Conservation (phyloP, 2,113 vertebrate species). For the Polypterus bichir region DNA sequence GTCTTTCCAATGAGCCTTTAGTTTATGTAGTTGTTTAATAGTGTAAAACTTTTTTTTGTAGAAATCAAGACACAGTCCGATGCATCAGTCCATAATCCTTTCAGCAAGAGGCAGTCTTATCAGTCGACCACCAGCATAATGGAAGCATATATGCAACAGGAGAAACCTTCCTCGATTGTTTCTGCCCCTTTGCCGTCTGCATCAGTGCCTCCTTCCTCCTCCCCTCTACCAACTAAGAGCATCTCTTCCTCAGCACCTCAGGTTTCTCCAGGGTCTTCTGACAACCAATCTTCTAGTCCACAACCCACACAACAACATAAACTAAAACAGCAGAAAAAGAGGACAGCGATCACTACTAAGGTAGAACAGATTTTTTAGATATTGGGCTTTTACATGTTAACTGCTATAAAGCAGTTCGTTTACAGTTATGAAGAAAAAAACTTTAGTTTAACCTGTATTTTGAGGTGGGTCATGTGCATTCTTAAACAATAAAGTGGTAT, state of each 20-base stretch:
- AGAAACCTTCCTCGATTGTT: slow-evolving; percentile 53
- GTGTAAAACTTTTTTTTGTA: slow-evolving; percentile 20
- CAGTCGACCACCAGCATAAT: slow-evolving; percentile 76
- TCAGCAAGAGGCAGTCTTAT: slow-evolving; percentile 82
- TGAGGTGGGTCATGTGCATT: no score
- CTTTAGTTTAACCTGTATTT: no score
- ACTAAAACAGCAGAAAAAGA: slow-evolving; percentile 90
- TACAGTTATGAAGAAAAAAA: no score
- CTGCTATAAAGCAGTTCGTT: no score
- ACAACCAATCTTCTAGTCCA: slow-evolving; percentile 88
- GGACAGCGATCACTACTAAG: slow-evolving; percentile 81
- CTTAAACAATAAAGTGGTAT: no score
- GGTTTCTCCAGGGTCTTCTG: slow-evolving; percentile 79
- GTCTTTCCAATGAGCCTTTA: no score
- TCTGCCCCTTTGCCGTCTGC: slow-evolving; percentile 39
- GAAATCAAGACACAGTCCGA: slow-evolving; percentile 79
- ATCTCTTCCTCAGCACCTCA: slow-evolving; percentile 51
- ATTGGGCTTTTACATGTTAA: no score
- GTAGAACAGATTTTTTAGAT: slow-evolving; percentile 29
- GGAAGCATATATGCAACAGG: slow-evolving; percentile 86
- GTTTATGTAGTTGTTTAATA: no score
- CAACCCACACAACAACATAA: slow-evolving; percentile 92
- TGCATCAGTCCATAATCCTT: slow-evolving; percentile 66
- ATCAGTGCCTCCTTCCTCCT: slow-evolving; percentile 58
- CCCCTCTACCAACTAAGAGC: slow-evolving; percentile 57